These are phyloP conservation scores for Eurystomus glaucurus DNA, from an alignment of 2,797 vertebrate genomes.

Conservation along the genomic window DNA sequence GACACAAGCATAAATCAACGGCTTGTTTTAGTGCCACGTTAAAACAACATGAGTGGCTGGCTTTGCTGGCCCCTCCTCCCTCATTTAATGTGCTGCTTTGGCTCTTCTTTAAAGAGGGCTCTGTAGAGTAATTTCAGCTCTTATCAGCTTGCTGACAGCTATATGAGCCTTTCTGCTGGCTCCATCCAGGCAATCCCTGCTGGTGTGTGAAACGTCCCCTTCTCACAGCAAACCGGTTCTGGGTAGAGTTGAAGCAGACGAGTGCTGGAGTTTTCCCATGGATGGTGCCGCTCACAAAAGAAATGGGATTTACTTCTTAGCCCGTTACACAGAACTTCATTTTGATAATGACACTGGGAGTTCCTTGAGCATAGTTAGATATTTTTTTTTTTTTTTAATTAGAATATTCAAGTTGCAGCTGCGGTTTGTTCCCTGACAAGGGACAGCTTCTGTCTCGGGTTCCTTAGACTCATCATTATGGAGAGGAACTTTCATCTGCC, in stretches of 20 bases:
- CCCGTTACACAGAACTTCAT: not conserved
- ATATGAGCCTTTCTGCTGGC: slow-evolving; percentile 84
- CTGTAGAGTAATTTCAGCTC: slow-evolving; percentile 83
- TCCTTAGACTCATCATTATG: slow-evolving; percentile 49
- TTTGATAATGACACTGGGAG: not conserved
- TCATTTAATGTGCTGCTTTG: slow-evolving; percentile 83
- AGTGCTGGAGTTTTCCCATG: slow-evolving; percentile 20
- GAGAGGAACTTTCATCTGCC: slow-evolving; percentile 67
- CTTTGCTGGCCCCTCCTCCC: slow-evolving; percentile 84
- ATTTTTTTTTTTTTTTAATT: not conserved
- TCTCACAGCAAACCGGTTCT: slow-evolving; percentile 58
- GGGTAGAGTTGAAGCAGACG: slow-evolving; percentile 55
- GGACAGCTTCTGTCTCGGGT: slow-evolving; percentile 52
- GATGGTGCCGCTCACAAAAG: slow-evolving; percentile 27
- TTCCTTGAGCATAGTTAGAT: not conserved
- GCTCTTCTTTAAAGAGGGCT: slow-evolving; percentile 84
- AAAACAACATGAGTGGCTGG: slow-evolving; percentile 80
- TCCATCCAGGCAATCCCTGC: slow-evolving; percentile 78
- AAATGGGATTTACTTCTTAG: not conserved
- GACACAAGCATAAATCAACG: slow-evolving; percentile 82
- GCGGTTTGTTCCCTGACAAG: slow-evolving; percentile 36
- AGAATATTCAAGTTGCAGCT: slow-evolving; percentile 25
- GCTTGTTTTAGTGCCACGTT: slow-evolving; percentile 83
- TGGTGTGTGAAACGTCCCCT: slow-evolving; percentile 80
- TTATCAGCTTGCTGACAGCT: slow-evolving; percentile 89